phyloP scores from a whole-genome alignment of 23 tunicate genomes.

The Clavelina lepadiformis region DNA sequence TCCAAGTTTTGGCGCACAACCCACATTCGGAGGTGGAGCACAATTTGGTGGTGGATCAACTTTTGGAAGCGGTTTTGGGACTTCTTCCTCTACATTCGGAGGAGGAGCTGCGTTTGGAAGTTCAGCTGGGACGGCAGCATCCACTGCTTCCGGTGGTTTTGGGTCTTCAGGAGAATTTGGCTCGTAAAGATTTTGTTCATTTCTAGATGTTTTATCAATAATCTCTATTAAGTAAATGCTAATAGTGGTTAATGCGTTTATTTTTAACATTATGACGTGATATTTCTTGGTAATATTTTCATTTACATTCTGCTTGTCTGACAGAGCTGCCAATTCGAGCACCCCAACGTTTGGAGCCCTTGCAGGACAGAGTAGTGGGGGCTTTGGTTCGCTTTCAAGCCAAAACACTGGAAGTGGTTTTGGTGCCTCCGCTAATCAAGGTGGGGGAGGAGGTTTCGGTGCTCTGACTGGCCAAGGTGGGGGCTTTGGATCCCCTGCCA shows the following conservation, averaged over 20 bases:
- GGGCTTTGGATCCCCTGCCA: conserved; percentile 24
- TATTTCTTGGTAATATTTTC: too few species aligned
- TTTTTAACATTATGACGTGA: too few species aligned
- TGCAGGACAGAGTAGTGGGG: conserved; percentile 11
- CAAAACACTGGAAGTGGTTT: conserved; percentile 1
- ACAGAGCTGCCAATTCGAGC: conserved; percentile 13
- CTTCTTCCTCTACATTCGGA: conserved; percentile 22
- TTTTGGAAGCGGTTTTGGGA: conserved; percentile 9
- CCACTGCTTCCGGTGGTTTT: conserved; percentile 13
- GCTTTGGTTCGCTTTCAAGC: neutral
- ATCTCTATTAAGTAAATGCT: too few species aligned
- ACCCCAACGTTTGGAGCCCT: conserved; percentile 14
- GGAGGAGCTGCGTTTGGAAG: conserved; percentile 24
- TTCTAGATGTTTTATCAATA: too few species aligned
- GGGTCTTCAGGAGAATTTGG: conserved; percentile 29
- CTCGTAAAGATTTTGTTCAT: too few species aligned
- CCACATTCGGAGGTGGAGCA: conserved; percentile 27
- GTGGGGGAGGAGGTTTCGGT: conserved; percentile 36
- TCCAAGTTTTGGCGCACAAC: conserved; percentile 33
- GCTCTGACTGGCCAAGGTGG: conserved; percentile 13
- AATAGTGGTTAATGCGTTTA: too few species aligned
- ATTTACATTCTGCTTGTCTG: too few species aligned
- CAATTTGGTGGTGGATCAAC: conserved; percentile 22
- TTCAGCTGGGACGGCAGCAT: conserved; percentile 1
- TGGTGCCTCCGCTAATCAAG: neutral